Conservation (phyloP, 2,888 invertebrate species). For the Vanessa cardui region DNA sequence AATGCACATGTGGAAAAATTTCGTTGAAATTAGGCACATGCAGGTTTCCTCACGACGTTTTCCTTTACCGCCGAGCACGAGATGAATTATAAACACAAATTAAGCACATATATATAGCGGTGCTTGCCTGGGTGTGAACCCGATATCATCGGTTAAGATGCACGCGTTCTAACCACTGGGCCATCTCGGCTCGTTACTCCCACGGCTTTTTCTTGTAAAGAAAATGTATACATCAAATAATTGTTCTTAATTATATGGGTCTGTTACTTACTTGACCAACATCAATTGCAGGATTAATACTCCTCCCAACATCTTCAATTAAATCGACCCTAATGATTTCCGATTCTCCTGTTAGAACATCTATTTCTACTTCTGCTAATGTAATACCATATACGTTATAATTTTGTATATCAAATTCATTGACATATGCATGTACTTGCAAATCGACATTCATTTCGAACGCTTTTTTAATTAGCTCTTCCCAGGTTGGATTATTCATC, state of each 20-base stretch:
- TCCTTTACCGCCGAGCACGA: no score
- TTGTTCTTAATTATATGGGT: not conserved
- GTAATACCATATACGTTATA: slow-evolving; percentile 84
- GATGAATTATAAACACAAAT: no score
- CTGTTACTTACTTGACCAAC: slow-evolving; percentile 82
- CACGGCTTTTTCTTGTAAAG: no score
- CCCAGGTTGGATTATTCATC: slow-evolving; percentile 79
- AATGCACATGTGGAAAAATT: no score
- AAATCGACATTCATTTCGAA: slow-evolving; percentile 75
- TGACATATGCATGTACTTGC: slow-evolving; percentile 77
- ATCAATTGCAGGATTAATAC: slow-evolving; percentile 87
- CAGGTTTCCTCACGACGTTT: no score
- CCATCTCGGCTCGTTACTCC: no score
- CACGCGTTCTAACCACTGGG: no score
- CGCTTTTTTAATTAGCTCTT: slow-evolving; percentile 78
- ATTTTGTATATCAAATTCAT: slow-evolving; percentile 56
- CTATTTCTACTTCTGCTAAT: slow-evolving; percentile 87
- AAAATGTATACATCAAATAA: no score
- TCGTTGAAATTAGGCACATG: no score
- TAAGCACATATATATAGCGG: no score
- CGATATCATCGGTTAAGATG: no score
- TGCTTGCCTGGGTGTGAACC: no score
- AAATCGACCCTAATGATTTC: slow-evolving; percentile 85
- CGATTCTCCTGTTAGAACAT: slow-evolving; percentile 89
- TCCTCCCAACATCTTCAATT: slow-evolving; percentile 86